Base-by-base conservation (phyloP, 2,113 vertebrate species). In the Colistium nudipinnis region DNA sequence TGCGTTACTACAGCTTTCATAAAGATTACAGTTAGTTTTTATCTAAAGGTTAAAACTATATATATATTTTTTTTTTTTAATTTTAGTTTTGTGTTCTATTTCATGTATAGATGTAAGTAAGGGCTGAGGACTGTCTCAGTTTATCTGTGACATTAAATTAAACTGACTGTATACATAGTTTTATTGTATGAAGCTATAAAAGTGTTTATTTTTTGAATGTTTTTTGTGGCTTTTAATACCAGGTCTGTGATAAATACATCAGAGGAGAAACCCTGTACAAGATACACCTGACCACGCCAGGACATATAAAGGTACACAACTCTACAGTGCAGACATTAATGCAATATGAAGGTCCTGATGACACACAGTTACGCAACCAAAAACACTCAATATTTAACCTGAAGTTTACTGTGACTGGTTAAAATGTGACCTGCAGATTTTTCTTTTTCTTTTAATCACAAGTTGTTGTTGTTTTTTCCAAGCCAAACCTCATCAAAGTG, bases 221-320 rank as follows among this genome's bases (percentile, higher is more conserved):
- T 27, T 22, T 69, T 5, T 66, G 6, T 80, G n/a, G n/a, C n/a
- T n/a, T n/a, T 64, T 43, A 25, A 47, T 52, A 49, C 8, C 76
- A 94, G 93, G 52, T 92, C 8, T 94, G 93, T 80, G 82, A 91
- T 1, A 91, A 90, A 81, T 90, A 88, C 66, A 81, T 93, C 43
- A 83, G 84, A 19, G 90, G 91, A 2, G 86, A 92, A 0, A 91
- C 87, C 3, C 76, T 91, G 68, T 93, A 88, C 73, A 93, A 92
- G 78, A 90, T 93, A 62, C 93, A 94, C 56, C 47, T 92, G 85
- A 93, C 92, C 1, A 87, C 91, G 13, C 30, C 75, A 17, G 86
- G 83, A 44, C 93, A 94, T 51, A n/a, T 90, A 36, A 93, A 92
- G 92, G 93, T 94, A 92, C 16, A 33, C 16, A 2, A 3, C 14